A percentile compares a stretch with the other conserved stretches of the same genome.
Evolutionary conservation across 2,113 vertebrate genomes (phyloP).

Genomic region (Sarotherodon lohbergeri): DNA sequence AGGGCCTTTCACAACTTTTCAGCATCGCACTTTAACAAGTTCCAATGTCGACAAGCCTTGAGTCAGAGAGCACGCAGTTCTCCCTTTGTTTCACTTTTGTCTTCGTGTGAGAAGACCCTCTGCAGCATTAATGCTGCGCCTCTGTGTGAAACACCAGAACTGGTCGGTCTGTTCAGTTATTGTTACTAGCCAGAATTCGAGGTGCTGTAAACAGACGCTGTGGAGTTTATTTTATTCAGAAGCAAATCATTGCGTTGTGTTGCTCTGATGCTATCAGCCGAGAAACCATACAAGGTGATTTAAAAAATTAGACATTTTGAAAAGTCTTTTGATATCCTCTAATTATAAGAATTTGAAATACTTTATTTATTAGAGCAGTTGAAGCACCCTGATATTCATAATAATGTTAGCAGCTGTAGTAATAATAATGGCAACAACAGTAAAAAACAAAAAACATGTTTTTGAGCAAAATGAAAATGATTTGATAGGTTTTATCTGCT

Average conservation of each 20-base stretch:
- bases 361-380: not conserved
- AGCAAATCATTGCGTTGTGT: not conserved
- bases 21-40: not conserved
- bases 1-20: not conserved
- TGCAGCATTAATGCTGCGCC: not conserved
- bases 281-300: not conserved
- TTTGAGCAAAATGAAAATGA: not conserved
- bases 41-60: not conserved
- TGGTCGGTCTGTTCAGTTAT: not conserved
- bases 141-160: not conserved
- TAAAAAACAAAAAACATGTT: not conserved
- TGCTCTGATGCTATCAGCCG: not conserved
- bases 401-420: not conserved
- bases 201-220: not conserved
- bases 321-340: not conserved
- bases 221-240: not conserved
- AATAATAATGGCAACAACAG: not conserved
- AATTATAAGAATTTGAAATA: not conserved
- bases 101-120: not conserved
- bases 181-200: not conserved
- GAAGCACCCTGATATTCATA: rapidly evolving
- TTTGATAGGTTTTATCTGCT: not conserved
- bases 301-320: not conserved
- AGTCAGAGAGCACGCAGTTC: not conserved
- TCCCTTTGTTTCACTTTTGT: not conserved